Evolutionary conservation across 2,113 vertebrate genomes (phyloP).

Genomic region (Chiloscyllium plagiosum): DNA sequence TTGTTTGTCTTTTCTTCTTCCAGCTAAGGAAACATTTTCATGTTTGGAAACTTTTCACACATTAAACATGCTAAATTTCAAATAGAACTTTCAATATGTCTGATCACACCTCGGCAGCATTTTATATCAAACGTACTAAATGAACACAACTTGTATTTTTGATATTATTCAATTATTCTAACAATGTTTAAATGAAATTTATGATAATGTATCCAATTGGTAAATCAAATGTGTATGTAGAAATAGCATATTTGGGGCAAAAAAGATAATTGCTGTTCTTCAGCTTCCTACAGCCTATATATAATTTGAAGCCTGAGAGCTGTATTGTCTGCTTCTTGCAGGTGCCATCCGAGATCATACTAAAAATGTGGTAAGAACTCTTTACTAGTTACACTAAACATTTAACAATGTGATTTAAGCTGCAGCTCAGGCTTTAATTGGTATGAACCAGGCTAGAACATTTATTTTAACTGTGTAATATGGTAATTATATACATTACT

Average conservation of each 20-base stretch:
- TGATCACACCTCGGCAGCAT: not conserved
- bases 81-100: not conserved
- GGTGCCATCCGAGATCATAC: not conserved
- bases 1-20: not conserved
- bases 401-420: not conserved
- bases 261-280: not conserved
- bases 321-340: not conserved
- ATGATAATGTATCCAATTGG: not conserved
- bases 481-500: slow-evolving; percentile 32
- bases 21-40: not conserved
- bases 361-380: not conserved
- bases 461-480: not conserved
- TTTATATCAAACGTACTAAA: not conserved
- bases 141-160: not conserved
- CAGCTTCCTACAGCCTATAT: not conserved
- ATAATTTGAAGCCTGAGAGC: not conserved
- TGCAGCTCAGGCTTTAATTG: not conserved
- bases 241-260: not conserved
- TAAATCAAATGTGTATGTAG: not conserved
- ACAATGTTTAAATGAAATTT: not conserved
- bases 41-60: not conserved
- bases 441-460: not conserved
- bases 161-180: not conserved
- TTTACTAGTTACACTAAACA: not conserved
- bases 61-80: not conserved